Conservation (phyloP, 2,797 vertebrate species). For the Melanogrammus aeglefinus region DNA sequence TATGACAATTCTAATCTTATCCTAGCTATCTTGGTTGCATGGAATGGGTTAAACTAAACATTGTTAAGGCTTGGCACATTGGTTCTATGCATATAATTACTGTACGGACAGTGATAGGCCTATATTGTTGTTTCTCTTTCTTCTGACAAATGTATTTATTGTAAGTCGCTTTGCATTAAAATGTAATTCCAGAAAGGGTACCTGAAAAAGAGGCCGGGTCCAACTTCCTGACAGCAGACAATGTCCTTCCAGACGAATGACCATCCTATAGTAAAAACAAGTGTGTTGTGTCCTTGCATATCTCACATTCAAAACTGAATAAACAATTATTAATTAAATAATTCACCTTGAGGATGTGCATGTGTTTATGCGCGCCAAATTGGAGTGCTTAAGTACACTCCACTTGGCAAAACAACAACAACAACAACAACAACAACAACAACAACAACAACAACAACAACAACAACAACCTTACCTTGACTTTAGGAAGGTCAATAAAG, state of each 20-base stretch:
- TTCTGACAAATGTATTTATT: too few species aligned
- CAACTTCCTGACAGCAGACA: slow-evolving; percentile 56
- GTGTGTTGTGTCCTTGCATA: background rate
- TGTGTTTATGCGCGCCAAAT: background rate
- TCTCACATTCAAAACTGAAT: background rate
- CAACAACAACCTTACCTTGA: slow-evolving; percentile 47
- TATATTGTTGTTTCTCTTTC: too few species aligned
- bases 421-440: too few species aligned
- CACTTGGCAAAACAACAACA: background rate
- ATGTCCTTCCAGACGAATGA: slow-evolving; percentile 59
- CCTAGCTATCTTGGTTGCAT: too few species aligned
- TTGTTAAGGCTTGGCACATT: too few species aligned
- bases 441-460: too few species aligned
- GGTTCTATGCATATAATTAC: too few species aligned
- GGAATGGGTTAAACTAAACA: too few species aligned
- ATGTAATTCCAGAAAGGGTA: slow-evolving; percentile 35
- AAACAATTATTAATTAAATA: background rate
- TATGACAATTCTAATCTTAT: background rate
- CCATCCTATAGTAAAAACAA: slow-evolving; percentile 58
- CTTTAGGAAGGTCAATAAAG: slow-evolving; percentile 66
- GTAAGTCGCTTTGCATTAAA: too few species aligned
- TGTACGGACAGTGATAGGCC: too few species aligned
- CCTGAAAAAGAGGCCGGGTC: slow-evolving; percentile 54
- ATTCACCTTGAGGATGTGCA: background rate
- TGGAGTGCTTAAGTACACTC: background rate